Evolutionary conservation across 2,113 vertebrate species (phyloP).

Genomic region (Hippopotamus amphibius): DNA sequence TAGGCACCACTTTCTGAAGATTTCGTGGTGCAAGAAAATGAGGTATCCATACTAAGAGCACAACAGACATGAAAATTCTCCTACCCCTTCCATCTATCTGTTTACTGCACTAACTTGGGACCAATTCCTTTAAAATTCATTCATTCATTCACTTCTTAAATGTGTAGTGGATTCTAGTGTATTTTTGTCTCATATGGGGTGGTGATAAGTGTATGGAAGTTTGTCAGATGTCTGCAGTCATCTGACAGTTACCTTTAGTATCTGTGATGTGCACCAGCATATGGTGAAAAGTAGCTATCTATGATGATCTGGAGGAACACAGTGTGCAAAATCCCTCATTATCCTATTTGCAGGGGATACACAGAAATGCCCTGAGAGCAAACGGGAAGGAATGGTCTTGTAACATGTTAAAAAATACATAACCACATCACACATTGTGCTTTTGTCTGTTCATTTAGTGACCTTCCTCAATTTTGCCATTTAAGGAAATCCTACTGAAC

Average conservation of each 20-base stretch:
- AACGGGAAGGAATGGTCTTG: background rate
- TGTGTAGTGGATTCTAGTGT: background rate
- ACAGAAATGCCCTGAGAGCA: background rate
- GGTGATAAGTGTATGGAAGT: background rate
- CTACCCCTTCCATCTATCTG: background rate
- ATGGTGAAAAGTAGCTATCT: background rate
- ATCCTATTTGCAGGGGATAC: background rate
- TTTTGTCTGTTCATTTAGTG: background rate
- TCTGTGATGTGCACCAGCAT: fast-evolving
- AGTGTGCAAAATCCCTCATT: background rate
- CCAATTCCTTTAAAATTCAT: background rate
- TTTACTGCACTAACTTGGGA: background rate
- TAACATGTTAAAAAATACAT: background rate
- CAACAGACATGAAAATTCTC: background rate
- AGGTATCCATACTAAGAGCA: background rate
- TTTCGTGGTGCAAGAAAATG: background rate
- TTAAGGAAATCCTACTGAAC: background rate
- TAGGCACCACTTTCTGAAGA: background rate
- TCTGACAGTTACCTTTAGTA: background rate
- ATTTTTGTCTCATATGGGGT: background rate
- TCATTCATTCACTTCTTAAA: background rate
- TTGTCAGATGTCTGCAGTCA: background rate
- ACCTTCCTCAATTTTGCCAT: background rate
- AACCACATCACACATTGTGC: background rate
- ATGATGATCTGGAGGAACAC: background rate